These are phyloP conservation scores for Caenorhabditis sp. DNA, from an alignment of 2,888 invertebrate species.

Conservation along the genomic window DNA sequence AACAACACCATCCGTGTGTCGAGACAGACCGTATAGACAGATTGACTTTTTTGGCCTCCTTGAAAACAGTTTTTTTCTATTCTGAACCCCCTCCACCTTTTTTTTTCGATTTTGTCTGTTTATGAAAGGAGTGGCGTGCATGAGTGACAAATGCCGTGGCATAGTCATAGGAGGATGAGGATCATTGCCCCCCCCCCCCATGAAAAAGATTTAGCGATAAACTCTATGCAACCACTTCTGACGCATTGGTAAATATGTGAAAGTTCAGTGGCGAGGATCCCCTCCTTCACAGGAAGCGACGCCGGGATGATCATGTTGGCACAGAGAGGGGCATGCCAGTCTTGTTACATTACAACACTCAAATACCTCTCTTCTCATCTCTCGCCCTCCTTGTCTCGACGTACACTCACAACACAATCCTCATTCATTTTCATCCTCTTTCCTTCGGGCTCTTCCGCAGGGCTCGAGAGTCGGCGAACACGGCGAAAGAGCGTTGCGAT, in stretches of 20 bases:
- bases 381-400: background rate
- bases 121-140: constrained; percentile 45
- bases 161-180: constrained; percentile 1
- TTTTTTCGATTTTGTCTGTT: constrained; percentile 33
- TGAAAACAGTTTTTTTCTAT: constrained; percentile 12
- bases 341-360: constrained; percentile 54
- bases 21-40: no score
- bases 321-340: constrained; percentile 50
- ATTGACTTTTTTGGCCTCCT: no score
- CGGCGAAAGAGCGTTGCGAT: constrained; percentile 37
- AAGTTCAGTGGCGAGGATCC: constrained; percentile 29
- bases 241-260: no score
- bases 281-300: background rate
- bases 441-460: constrained; percentile 10
- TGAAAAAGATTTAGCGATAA: constrained; percentile 3
- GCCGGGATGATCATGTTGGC: constrained; percentile 40
- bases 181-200: constrained; percentile 9
- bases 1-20: no score
- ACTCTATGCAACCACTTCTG: no score
- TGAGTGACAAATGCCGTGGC: constrained; percentile 44
- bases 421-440: constrained; percentile 38
- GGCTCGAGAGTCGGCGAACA: constrained; percentile 40
- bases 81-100: constrained; percentile 29
- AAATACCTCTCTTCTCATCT: constrained; percentile 23
- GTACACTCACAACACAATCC: constrained; percentile 29